These are phyloP conservation scores for Trachemys scripta DNA, from an alignment of 2,113 vertebrate genomes.

Conservation along the genomic window DNA sequence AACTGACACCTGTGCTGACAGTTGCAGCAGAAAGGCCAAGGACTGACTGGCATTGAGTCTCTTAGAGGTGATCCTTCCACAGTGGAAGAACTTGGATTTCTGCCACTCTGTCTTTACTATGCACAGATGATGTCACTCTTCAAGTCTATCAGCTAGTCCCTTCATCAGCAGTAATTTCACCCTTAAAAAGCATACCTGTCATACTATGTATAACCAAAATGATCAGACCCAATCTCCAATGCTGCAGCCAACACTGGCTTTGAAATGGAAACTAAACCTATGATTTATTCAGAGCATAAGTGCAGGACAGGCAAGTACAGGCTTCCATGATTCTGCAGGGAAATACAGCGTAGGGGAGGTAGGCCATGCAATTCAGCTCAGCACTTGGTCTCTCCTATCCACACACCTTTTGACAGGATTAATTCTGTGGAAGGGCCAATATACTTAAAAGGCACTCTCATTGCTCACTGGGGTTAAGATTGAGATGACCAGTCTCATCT, in stretches of 20 bases:
- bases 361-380: neutral
- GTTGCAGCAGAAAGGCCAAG: slow-evolving; percentile 24
- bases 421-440: neutral
- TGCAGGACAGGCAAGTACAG: slow-evolving; percentile 31
- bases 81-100: slow-evolving; percentile 2
- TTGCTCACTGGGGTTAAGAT: rapidly evolving
- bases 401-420: neutral
- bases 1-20: slow-evolving; percentile 29
- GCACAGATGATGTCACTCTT: slow-evolving; percentile 28
- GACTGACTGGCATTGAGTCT: slow-evolving; percentile 21
- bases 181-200: slow-evolving; percentile 25
- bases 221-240: slow-evolving; percentile 61
- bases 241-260: slow-evolving; percentile 59
- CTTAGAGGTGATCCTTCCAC: slow-evolving; percentile 69
- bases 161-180: slow-evolving; percentile 53
- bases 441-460: neutral
- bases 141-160: neutral
- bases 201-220: slow-evolving; percentile 64
- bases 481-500: neutral
- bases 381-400: neutral
- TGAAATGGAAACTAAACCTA: slow-evolving; percentile 67
- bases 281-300: slow-evolving; percentile 2
- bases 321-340: slow-evolving; percentile 12
- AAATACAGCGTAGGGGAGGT: neutral
- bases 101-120: neutral